Conservation (phyloP, 2,888 invertebrate species). For the Drosophila macrothrix region DNA sequence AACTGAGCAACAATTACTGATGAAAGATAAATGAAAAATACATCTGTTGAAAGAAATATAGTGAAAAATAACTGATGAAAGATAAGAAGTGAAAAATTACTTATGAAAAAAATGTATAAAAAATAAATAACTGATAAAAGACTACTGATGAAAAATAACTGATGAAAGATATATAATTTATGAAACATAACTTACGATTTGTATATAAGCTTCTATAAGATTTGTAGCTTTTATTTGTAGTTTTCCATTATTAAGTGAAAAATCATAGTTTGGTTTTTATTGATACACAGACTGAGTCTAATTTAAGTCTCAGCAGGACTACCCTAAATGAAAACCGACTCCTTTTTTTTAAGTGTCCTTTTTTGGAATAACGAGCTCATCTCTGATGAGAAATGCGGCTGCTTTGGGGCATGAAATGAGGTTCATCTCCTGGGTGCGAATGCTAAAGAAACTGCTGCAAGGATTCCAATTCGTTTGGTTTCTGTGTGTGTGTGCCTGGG, state of each 20-base stretch:
- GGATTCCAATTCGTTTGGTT: constrained; percentile 36
- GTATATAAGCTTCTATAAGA: not conserved
- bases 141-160: not conserved
- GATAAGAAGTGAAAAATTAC: too few relatives aligned
- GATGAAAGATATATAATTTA: not conserved
- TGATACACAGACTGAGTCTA: not conserved
- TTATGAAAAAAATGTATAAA: not conserved
- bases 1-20: not conserved
- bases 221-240: not conserved
- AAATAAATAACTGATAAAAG: not conserved
- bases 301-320: constrained; percentile 8
- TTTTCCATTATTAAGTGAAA: not conserved
- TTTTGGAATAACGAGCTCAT: constrained; percentile 43
- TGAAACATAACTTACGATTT: not conserved
- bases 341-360: not conserved
- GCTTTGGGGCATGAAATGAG: constrained; percentile 61
- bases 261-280: not conserved
- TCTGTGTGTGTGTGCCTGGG: constrained; percentile 3
- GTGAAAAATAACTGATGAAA: not conserved
- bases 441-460: constrained; percentile 43
- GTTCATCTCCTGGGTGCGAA: constrained; percentile 46
- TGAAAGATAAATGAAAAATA: not conserved
- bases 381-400: constrained; percentile 20
- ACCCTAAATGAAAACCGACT: constrained; percentile 4
- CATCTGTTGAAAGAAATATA: not conserved